Conservation (phyloP, 2,797 vertebrate species). For the Mormyrus proboscirostris region DNA sequence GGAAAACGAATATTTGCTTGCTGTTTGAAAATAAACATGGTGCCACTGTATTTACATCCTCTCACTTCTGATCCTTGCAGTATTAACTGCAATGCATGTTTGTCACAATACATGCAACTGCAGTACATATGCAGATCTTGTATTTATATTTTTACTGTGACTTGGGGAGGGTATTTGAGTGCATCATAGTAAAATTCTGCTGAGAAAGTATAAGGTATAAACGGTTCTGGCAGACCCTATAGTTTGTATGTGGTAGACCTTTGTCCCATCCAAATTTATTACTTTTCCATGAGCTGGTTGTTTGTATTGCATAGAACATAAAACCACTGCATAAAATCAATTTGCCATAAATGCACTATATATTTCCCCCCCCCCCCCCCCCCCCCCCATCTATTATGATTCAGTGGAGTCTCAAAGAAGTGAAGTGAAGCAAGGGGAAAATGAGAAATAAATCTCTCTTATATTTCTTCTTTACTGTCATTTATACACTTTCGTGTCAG, state of each 20-base stretch:
- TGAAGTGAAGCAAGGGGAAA: constrained; percentile 31
- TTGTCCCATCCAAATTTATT: constrained; percentile 32
- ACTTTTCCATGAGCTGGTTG: constrained; percentile 36
- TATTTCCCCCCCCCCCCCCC: constrained; percentile 22
- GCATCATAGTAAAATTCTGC: not conserved
- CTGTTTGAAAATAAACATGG: not conserved
- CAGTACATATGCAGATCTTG: not conserved
- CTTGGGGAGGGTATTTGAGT: not conserved
- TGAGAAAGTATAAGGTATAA: not conserved
- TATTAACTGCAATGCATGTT: not conserved
- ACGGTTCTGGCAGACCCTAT: not conserved
- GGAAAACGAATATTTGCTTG: not conserved
- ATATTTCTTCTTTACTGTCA: constrained; percentile 48
- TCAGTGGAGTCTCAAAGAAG: constrained; percentile 31
- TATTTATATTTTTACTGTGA: not conserved
- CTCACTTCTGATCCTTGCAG: not conserved
- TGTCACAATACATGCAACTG: not conserved
- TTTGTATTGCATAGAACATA: constrained; percentile 38
- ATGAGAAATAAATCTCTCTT: constrained; percentile 38
- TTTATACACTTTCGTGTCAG: constrained; percentile 44
- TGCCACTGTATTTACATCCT: not conserved
- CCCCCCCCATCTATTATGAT: constrained; percentile 41
- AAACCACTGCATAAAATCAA: constrained; percentile 38
- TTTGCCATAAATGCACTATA: constrained; percentile 33
- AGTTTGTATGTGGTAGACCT: constrained; percentile 12